Evolutionary conservation across 2,797 vertebrate genomes (phyloP).

Genomic region (Brachyalestes nurse): DNA sequence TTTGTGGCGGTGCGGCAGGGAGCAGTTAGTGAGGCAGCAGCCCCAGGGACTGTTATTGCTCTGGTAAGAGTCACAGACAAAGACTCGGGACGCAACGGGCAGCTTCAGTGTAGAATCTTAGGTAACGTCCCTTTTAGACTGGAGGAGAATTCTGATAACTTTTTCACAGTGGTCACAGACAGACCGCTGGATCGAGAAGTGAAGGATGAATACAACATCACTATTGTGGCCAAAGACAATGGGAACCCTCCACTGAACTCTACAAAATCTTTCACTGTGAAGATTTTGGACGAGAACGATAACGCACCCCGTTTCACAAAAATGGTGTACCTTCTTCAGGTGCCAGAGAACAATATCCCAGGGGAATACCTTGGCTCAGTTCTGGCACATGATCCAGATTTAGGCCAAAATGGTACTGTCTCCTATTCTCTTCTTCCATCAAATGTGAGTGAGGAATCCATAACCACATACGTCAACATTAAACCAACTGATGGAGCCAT

Average conservation of each 20-base stretch:
- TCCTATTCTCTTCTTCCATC: conserved; percentile 96
- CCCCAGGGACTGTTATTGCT: conserved; percentile 94
- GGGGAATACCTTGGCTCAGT: conserved; percentile 97
- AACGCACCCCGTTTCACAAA: conserved; percentile 96
- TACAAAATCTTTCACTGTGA: conserved; percentile 94
- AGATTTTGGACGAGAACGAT: conserved; percentile 97
- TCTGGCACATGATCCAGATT: conserved; percentile 93
- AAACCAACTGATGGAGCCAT: conserved; percentile 98
- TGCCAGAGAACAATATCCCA: conserved; percentile 97
- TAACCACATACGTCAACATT: conserved; percentile 97
- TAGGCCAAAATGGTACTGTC: conserved; percentile 96
- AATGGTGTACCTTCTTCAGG: conserved; percentile 92
- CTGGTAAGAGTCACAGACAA: conserved; percentile 96
- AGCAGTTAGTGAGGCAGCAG: conserved; percentile 95
- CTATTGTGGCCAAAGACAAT: conserved; percentile 94
- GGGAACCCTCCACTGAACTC: conserved; percentile 93
- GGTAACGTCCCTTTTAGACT: conserved; percentile 94
- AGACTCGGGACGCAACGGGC: conserved; percentile 94
- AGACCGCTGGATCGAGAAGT: conserved; percentile 92
- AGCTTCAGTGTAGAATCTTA: conserved; percentile 94
- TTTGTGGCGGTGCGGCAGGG: conserved; percentile 98
- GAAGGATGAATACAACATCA: conserved; percentile 97
- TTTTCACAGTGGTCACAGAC: conserved; percentile 96
- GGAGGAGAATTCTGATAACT: conserved; percentile 97
- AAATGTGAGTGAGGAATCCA: conserved; percentile 94